These are phyloP conservation scores for Drosophila dunni DNA, from an alignment of 1,140 invertebrate species.

Conservation along the genomic window DNA sequence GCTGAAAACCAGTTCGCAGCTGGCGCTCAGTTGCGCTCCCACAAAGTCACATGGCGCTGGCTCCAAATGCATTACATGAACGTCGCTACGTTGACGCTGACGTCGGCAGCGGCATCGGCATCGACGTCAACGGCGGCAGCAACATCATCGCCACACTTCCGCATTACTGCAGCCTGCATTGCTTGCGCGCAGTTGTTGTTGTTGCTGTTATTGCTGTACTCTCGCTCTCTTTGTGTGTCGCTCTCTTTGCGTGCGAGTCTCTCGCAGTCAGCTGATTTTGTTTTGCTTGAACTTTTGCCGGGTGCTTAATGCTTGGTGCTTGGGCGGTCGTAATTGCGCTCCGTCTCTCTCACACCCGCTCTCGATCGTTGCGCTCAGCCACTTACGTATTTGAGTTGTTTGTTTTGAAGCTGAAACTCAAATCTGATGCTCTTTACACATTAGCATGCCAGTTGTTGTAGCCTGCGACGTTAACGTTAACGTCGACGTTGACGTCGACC, in stretches of 20 bases:
- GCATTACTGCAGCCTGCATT: conserved; percentile 66
- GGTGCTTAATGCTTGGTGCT: conserved; percentile 58
- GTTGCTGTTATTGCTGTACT: background rate
- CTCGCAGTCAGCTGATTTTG: conserved; percentile 75
- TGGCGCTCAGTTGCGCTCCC: conserved; percentile 55
- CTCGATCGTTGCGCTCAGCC: conserved; percentile 24
- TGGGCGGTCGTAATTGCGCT: conserved; percentile 35
- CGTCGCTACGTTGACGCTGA: conserved; percentile 31
- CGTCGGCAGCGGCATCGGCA: conserved; percentile 2
- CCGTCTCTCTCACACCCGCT: conserved; percentile 15
- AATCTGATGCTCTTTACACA: conserved; percentile 45
- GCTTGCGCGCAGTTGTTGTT: conserved; percentile 16
- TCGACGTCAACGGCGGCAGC: conserved; percentile 1
- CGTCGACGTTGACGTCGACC: conserved; percentile 45
- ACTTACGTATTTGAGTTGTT: conserved; percentile 20
- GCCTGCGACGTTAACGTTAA: conserved; percentile 17
- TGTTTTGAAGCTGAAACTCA: conserved; percentile 36
- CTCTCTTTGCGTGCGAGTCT: conserved; percentile 21
- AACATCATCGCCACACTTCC: conserved; percentile 66
- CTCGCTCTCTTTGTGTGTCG: conserved; percentile 20
- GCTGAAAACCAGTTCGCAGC: conserved; percentile 65
- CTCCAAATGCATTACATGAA: conserved; percentile 69
- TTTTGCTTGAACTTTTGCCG: conserved; percentile 83
- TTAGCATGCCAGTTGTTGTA: conserved; percentile 67
- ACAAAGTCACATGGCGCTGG: conserved; percentile 53